phyloP scores from a whole-genome alignment of 2,888 invertebrate species.

The Noctua comes region DNA sequence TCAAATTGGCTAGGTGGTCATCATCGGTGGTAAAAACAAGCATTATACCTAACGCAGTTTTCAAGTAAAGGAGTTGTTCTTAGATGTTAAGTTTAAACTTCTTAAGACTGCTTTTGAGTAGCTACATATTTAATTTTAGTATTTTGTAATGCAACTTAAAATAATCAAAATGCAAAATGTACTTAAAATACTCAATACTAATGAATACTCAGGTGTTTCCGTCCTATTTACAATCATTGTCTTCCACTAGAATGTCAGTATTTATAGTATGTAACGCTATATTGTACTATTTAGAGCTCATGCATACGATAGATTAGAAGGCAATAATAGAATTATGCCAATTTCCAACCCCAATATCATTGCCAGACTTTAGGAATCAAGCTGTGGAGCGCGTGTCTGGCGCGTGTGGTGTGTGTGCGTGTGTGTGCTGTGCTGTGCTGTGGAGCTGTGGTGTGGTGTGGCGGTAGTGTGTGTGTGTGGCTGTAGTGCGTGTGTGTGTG shows the following conservation, averaged over 20 bases:
- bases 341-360: constrained; percentile 4
- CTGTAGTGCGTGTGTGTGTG: no score
- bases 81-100: constrained; percentile 33
- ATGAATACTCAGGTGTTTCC: constrained; percentile 56
- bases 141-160: constrained; percentile 25
- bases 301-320: constrained; percentile 18
- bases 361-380: background rate
- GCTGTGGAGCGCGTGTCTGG: background rate
- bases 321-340: background rate
- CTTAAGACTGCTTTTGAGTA: constrained; percentile 54
- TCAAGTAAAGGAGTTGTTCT: constrained; percentile 10
- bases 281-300: constrained; percentile 17
- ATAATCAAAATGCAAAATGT: constrained; percentile 39
- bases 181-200: constrained; percentile 61
- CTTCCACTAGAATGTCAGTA: constrained; percentile 49
- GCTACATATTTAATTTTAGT: constrained; percentile 30
- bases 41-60: background rate
- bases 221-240: constrained; percentile 45
- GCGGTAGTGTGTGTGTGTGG: no score
- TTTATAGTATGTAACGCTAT: constrained; percentile 28
- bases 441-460: no score
- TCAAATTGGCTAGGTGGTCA: background rate
- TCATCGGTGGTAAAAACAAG: background rate
- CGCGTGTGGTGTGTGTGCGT: no score
- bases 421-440: no score